Evolutionary conservation across 2,113 vertebrate species (phyloP).

Genomic region (Mustela nigripes): DNA sequence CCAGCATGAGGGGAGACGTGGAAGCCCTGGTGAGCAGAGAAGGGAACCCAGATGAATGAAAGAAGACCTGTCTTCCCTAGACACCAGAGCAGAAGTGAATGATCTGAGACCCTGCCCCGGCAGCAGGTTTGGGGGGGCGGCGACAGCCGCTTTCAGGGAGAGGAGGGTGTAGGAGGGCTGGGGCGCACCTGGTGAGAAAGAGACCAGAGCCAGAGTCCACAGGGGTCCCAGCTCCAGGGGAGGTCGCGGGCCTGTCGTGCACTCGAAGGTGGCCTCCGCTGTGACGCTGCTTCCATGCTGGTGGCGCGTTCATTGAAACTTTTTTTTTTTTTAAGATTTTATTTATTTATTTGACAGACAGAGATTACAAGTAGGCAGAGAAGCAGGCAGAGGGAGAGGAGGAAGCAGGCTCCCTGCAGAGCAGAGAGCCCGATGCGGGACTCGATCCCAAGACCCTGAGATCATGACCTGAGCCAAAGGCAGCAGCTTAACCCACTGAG

Average conservation of each 20-base stretch:
- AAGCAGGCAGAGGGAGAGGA: too few species aligned
- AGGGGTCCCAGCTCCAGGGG: rapidly evolving
- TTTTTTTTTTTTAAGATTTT: too few species aligned
- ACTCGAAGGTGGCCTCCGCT: not conserved
- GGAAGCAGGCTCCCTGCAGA: too few species aligned
- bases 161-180: not conserved
- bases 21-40: not conserved
- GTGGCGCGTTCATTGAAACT: too few species aligned
- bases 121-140: not conserved
- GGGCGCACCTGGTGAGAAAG: not conserved
- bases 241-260: rapidly evolving
- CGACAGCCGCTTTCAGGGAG: rapidly evolving
- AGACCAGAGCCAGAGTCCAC: not conserved
- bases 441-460: too few species aligned
- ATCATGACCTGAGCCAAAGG: too few species aligned
- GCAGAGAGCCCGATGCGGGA: too few species aligned
- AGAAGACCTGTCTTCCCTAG: not conserved
- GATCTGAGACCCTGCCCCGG: not conserved
- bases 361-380: too few species aligned
- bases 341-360: too few species aligned
- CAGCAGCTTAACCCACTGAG: too few species aligned
- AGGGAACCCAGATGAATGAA: not conserved
- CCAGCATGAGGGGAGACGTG: not conserved
- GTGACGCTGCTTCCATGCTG: not conserved
- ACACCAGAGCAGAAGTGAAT: not conserved